Base-by-base conservation (phyloP, 2,113 vertebrate genomes). In the Sceloporus undulatus region DNA sequence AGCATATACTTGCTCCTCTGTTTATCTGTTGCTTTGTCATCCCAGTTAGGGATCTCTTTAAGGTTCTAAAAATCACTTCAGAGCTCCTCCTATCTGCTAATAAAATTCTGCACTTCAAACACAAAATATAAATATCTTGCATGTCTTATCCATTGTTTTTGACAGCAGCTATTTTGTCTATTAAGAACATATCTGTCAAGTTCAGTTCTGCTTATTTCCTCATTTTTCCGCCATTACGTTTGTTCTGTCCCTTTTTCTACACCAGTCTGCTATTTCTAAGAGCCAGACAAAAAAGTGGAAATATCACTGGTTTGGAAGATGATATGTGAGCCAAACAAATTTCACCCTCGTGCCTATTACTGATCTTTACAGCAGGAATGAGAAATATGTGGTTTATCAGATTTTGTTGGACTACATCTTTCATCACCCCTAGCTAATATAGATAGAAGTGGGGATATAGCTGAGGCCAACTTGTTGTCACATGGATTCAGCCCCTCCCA, bases 1-100 rank as follows among this genome's bases (percentile, higher is more conserved):
- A 84, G 82, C 90, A 82, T 87, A 65, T 0, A 0, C 68, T 88
- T 83, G 86, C 66, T 83, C 9, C 27, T n/a, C 19, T 77, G 65
- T 66, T 16, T 75, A 18, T 65, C 6, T 76, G n/a, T 10, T 5
- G 40, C 23, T 34, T 87, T 59, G 2, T 73, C n/a, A 73, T 59
- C 16, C 34, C 29, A 40, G 23, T 71, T 80, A 42, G 19, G 13
- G 5, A 38, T n/a, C 9, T 75, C 10, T 34, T 48, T 65, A 19
- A 5, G 74, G 18, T 56, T 38, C 42, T 42, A 52, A 62, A 1
- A 59, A 59, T 59, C 23, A 82, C 62, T 78, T 16, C 62, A 34
- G 5, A 27, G 23, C 16, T 65, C 5, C 52, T 76, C 62, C 34
- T 40, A 38, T 19, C 38, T 27, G 34, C 25, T 75, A 75, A 62